Evolutionary conservation across 1,140 invertebrate species (phyloP), one percentile per base, ranked within the genome.

Genomic region (Rhizoglyphus robini): DNA sequence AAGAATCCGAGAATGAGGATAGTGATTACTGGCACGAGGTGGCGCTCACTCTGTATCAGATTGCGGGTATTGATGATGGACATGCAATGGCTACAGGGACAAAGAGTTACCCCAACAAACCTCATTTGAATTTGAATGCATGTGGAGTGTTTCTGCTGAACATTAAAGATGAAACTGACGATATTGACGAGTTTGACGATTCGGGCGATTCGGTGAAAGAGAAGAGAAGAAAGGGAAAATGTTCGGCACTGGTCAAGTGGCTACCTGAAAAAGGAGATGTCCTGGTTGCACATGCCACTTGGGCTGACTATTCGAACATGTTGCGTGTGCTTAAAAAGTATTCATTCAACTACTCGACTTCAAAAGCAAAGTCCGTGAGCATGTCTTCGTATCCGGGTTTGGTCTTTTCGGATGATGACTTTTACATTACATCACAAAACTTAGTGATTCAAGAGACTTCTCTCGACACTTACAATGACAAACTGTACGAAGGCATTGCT

Each of bases 371-470:
- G 62, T 80, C 82, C 4, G 81, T 89, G 63, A 81, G 83, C 11
- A 90, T 93, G 75, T 87, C 90, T 1, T 87, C 90, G 0, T 96
- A 94, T 75, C 90, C 92, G 0, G 92, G 88, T n/a, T 81, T 86
- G 0, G 72, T 96, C 1, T 85, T 84, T 38, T 94, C 90, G 31
- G 84, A 86, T 51, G 91, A 96, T 75, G 91, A 95, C 71, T 92
- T 86, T 74, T 94, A 93, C 72, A 73, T 84, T 15, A 75, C 81
- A 31, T 82, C 81, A 11, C 79, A 83, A 46, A 84, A 84, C 11
- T 72, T 88, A 72, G 81, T 84, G 70, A 72, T 79, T 0, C 76
- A 81, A 59, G 86, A 88, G 76, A 88, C 87, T 29, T 88, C 86
- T 3, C 85, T 86, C 67, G 82, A 81, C 1, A 86, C 87, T 74